Conservation (phyloP, 2,888 invertebrate genomes). For the Meta bourneti region DNA sequence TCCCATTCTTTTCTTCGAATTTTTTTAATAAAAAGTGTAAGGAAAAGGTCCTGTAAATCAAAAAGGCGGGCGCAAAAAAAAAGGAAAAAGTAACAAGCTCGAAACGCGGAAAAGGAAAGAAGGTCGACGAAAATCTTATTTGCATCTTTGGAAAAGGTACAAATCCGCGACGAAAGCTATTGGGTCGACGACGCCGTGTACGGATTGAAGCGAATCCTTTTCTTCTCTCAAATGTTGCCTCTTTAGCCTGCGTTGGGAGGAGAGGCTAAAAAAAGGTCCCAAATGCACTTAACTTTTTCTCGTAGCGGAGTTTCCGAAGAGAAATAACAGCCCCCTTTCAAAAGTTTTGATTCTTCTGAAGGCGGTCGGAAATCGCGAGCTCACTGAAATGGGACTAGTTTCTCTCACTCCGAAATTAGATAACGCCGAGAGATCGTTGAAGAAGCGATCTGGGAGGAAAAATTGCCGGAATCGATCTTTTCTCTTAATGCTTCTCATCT, state of each 20-base stretch:
- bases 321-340: constrained; percentile 2
- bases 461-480: neutral
- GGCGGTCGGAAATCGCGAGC: too few species aligned
- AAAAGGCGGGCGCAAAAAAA: neutral
- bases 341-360: constrained; percentile 4
- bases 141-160: constrained; percentile 35
- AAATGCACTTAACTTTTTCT: constrained; percentile 34
- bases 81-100: neutral
- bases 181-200: neutral
- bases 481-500: neutral
- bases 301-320: neutral
- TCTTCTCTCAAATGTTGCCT: constrained; percentile 23
- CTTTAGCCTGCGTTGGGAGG: constrained; percentile 22
- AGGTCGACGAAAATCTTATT: constrained; percentile 18
- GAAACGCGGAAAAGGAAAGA: neutral
- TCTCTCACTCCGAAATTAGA: neutral
- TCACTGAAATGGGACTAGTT: neutral
- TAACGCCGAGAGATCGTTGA: neutral
- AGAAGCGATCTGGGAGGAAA: neutral
- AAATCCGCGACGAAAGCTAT: constrained; percentile 31
- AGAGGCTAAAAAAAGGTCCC: neutral
- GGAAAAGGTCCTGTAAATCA: neutral
- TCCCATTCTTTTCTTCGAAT: neutral
- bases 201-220: neutral
- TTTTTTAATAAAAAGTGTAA: neutral